phyloP scores from a whole-genome alignment of 2,113 vertebrate species.

The Sitta europaea region DNA sequence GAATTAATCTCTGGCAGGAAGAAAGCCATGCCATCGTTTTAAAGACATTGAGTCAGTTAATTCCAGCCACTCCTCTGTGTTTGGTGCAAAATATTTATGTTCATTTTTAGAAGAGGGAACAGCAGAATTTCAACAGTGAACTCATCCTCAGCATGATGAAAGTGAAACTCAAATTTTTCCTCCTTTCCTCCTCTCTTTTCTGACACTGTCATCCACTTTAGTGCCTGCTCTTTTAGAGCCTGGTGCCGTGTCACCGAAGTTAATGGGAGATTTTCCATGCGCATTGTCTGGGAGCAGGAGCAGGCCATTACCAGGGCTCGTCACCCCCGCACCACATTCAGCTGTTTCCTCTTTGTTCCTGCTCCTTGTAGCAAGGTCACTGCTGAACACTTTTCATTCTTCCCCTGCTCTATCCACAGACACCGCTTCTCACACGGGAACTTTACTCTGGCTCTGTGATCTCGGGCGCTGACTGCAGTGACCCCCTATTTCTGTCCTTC shows the following conservation, averaged over 20 bases:
- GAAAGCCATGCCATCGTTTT: not conserved
- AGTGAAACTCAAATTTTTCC: slow-evolving; percentile 45
- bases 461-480: not conserved
- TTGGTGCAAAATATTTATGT: slow-evolving; percentile 49
- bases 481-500: not conserved
- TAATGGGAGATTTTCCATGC: slow-evolving; percentile 63
- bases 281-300: slow-evolving; percentile 48
- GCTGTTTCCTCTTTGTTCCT: slow-evolving; percentile 58
- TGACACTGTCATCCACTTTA: slow-evolving; percentile 40
- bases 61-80: not conserved
- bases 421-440: not conserved
- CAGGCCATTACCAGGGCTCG: slow-evolving; percentile 59
- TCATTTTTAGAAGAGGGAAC: slow-evolving; percentile 27
- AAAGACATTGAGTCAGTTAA: not conserved
- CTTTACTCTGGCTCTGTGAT: not conserved
- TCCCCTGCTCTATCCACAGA: not conserved
- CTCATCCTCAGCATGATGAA: slow-evolving; percentile 33
- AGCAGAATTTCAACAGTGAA: slow-evolving; percentile 30
- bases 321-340: slow-evolving; percentile 52
- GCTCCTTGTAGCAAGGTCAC: slow-evolving; percentile 53
- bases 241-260: slow-evolving; percentile 55
- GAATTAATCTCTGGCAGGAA: slow-evolving; percentile 17
- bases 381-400: slow-evolving; percentile 47
- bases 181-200: slow-evolving; percentile 60
- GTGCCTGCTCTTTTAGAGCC: slow-evolving; percentile 59